phyloP scores from a whole-genome alignment of 2,113 vertebrate species.

The Nannobrachium achirus region DNA sequence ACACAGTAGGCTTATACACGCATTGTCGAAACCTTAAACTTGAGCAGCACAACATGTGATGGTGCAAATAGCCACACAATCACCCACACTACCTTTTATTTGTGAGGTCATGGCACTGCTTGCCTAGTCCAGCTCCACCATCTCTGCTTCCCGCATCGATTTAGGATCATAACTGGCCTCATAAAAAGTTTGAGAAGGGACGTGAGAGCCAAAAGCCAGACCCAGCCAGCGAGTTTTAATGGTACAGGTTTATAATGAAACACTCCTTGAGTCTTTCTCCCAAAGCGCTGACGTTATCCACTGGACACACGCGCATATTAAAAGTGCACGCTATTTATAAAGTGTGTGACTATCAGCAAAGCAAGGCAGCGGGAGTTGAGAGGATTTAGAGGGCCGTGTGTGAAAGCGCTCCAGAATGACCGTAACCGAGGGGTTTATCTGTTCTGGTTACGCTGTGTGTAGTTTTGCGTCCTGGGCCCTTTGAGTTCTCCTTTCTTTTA shows the following conservation, averaged over 20 bases:
- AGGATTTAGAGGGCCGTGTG: slow-evolving; percentile 34
- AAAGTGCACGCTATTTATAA: slow-evolving; percentile 75
- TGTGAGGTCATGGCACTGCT: slow-evolving; percentile 48
- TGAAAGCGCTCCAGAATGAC: slow-evolving; percentile 7
- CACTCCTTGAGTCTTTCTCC: slow-evolving; percentile 74
- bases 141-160: slow-evolving; percentile 60
- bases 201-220: slow-evolving; percentile 67
- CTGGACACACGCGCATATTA: slow-evolving; percentile 70
- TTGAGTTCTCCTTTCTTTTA: slow-evolving; percentile 8
- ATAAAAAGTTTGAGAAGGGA: slow-evolving; percentile 38
- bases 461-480: slow-evolving; percentile 5
- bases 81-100: slow-evolving; percentile 35
- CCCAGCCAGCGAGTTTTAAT: slow-evolving; percentile 71
- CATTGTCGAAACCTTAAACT: background rate
- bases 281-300: slow-evolving; percentile 77
- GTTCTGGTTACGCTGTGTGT: slow-evolving; percentile 6
- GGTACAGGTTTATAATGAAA: slow-evolving; percentile 80
- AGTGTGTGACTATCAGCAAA: slow-evolving; percentile 60
- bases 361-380: slow-evolving; percentile 27
- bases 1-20: background rate
- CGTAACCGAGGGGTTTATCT: slow-evolving; percentile 29
- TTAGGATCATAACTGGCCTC: slow-evolving; percentile 62
- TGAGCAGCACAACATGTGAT: background rate
- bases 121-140: slow-evolving; percentile 43
- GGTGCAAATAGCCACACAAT: slow-evolving; percentile 37